Evolutionary conservation across 2,797 vertebrate genomes (phyloP).

Genomic region (Picus viridis): DNA sequence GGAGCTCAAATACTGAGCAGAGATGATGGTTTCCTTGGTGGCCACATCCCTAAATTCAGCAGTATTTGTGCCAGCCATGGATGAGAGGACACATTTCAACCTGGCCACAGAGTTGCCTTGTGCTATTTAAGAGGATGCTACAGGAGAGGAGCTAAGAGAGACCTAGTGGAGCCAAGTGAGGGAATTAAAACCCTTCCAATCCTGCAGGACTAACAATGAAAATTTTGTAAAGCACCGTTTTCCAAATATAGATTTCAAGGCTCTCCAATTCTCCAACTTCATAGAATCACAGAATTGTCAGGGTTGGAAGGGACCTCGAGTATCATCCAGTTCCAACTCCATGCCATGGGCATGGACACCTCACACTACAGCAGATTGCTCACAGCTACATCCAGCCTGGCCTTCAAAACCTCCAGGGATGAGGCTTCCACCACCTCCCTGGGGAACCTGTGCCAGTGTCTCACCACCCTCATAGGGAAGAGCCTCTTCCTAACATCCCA

Average conservation of each 20-base stretch:
- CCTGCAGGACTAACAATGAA: neutral
- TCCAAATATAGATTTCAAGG: neutral
- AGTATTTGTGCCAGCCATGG: neutral
- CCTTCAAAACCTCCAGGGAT: too few relatives aligned
- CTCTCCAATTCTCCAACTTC: neutral
- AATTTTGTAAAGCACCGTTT: neutral
- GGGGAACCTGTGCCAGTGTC: too few relatives aligned
- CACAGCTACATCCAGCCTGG: too few relatives aligned
- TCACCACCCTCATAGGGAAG: too few relatives aligned
- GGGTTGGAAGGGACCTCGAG: too few relatives aligned
- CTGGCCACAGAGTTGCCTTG: fast-evolving
- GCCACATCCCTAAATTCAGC: neutral
- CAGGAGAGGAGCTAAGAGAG: neutral
- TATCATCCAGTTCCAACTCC: too few relatives aligned
- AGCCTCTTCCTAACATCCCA: too few relatives aligned
- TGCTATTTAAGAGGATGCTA: fast-evolving
- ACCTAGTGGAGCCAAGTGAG: neutral
- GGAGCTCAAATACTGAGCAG: neutral
- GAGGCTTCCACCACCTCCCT: too few relatives aligned
- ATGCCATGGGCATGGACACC: too few relatives aligned
- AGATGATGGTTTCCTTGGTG: neutral
- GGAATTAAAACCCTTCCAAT: neutral
- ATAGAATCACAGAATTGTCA: too few relatives aligned
- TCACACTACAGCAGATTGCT: too few relatives aligned
- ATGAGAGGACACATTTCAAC: neutral